Evolutionary conservation across 1,140 invertebrate genomes (phyloP).

Genomic region (Drosophila nigromelanica): DNA sequence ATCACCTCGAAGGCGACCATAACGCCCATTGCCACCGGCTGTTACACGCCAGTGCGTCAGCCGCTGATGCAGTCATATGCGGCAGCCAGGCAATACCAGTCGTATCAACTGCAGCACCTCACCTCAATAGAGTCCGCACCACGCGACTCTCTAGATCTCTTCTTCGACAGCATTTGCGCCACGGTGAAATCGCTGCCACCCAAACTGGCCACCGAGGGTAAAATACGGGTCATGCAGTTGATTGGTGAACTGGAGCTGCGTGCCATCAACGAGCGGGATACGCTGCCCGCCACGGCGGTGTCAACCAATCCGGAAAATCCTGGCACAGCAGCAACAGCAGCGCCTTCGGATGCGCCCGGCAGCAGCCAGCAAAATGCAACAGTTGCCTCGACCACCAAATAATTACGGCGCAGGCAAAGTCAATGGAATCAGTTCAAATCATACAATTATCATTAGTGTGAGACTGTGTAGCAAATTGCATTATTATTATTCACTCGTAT

Average conservation of each 20-base stretch:
- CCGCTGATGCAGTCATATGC: constrained; percentile 27
- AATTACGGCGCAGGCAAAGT: not conserved
- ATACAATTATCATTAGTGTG: constrained; percentile 24
- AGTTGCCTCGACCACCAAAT: constrained; percentile 72
- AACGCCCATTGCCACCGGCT: constrained; percentile 52
- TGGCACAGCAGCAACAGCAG: not conserved
- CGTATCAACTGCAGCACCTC: constrained; percentile 53
- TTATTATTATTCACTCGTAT: constrained; percentile 10
- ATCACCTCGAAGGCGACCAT: constrained; percentile 70
- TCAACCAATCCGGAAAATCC: constrained; percentile 10
- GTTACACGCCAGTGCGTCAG: constrained; percentile 33
- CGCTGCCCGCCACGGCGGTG: not conserved
- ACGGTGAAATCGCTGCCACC: constrained; percentile 71
- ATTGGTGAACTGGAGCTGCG: constrained; percentile 74
- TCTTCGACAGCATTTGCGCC: constrained; percentile 76
- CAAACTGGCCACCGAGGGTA: constrained; percentile 75
- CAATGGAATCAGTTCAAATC: constrained; percentile 34
- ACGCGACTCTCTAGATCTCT: constrained; percentile 72
- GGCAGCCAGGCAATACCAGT: constrained; percentile 34
- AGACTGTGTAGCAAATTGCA: constrained; percentile 10
- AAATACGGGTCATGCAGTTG: constrained; percentile 73
- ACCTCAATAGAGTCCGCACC: constrained; percentile 26
- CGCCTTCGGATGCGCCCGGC: constrained; percentile 1
- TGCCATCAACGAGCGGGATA: constrained; percentile 67
- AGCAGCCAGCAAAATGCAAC: constrained; percentile 60